Base-by-base conservation (phyloP, 2,797 vertebrate genomes). In the Phrynocephalus forsythii region DNA sequence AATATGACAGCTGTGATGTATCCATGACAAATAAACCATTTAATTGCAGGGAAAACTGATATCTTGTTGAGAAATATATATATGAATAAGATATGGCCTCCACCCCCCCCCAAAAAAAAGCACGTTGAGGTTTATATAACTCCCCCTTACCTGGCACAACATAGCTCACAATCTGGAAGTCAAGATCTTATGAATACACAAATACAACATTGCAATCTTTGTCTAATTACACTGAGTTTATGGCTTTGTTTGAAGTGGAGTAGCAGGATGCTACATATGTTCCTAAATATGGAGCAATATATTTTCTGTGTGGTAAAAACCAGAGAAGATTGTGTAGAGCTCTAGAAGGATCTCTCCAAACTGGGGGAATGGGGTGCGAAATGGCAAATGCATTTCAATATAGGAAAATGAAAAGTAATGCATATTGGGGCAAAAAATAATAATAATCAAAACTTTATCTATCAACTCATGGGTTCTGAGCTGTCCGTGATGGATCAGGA, bases 1-100 rank as follows among this genome's bases (percentile, higher is more conserved):
- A 91, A 75, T 63, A 52, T 56, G 33, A 90, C 75, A 18, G 11
- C 18, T 88, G 33, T n/a, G 71, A 90, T 89, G 85, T 82, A 90
- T 79, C 84, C 69, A 60, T 68, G 24, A 68, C 83, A 87, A 67
- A 48, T 52, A 75, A 85, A 28, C 50, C 38, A 69, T 26, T 63
- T 90, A 56, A 52, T 68, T 90, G 48, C 81, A 22, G 10, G 24
- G 68, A 79, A 69, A 63, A 38, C 66, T 87, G 30, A 88, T 86
- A 85, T 69, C 1, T 3, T 6, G 38, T 76, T 88, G 22, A 9
- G 83, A 88, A 20, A 3, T 56, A 26, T 69, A 18, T 9, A 83
- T 33, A 3, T 91, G 72, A 26, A 79, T 56, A 85, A 91, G 78
- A 90, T 90, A 84, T 33, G 88, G 56, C n/a, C 5, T 81, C 26